Evolutionary conservation across 2,113 vertebrate genomes (phyloP), one percentile per base, ranked within the genome.

Genomic region (Silurus meridionalis): DNA sequence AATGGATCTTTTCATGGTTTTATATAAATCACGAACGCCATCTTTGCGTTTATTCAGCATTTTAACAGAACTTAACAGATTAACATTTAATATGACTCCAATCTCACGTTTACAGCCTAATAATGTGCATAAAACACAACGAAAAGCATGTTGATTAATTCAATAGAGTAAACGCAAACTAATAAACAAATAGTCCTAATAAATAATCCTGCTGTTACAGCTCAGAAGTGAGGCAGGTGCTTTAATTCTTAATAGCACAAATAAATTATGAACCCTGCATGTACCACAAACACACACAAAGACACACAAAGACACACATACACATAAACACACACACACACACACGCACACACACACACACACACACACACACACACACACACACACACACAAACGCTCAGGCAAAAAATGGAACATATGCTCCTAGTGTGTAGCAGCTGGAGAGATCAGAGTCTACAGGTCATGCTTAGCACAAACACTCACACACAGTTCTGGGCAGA

Each of bases 361-460:
- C 13, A 8, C 61, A 69, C 64, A 52, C 60, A 71, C 37, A 21
- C 64, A 77, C 89, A 89, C 85, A 87, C 79, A 46, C 14, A 25
- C 4, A n/a, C 72, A 52, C 52, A 72, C 77, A 53, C 85, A 67
- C 15, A 21, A 60, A 75, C 63, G 21, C 74, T 60, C 77, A 74
- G 84, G 83, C 77, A 84, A 90, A 37, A 93, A 83, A 89, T 83
- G 88, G 84, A 94, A 90, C 94, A 95, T 94, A 95, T 94, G 94
- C 90, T 91, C 92, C 90, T 91, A 91, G 90, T 74, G 80, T 66
- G 91, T 91, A 92, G 91, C 94, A 95, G 92, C 94, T 94, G 93
- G 92, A 93, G 92, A 94, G 93, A 93, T 94, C 93, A 93, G 92
- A 93, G 92, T 94, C 93, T 88, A 94, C 94, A 93, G 93, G 94